phyloP scores from a whole-genome alignment of 2,888 invertebrate genomes.

The Drosophila buzzatii region DNA sequence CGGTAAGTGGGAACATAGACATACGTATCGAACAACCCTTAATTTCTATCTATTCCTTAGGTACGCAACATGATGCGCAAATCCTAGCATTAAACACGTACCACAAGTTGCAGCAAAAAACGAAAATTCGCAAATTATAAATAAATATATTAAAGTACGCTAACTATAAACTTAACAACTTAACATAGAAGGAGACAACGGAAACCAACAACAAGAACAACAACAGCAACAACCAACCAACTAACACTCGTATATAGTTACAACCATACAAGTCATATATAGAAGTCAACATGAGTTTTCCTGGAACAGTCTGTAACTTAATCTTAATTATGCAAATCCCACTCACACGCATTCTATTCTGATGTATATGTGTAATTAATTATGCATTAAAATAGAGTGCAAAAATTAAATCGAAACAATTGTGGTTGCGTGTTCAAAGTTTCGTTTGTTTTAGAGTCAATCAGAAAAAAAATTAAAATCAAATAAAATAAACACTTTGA shows the following conservation, averaged over 20 bases:
- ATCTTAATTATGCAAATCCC: slow-evolving; percentile 9
- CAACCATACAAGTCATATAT: slow-evolving; percentile 13
- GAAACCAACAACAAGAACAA: slow-evolving; percentile 7
- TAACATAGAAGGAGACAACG: slow-evolving; percentile 37
- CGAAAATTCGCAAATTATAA: slow-evolving; percentile 77
- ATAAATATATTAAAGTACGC: slow-evolving; percentile 76
- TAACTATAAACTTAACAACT: slow-evolving; percentile 76
- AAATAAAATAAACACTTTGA: slow-evolving; percentile 18
- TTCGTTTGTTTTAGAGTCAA: slow-evolving; percentile 15
- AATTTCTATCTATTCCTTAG: slow-evolving; percentile 53
- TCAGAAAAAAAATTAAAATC: not conserved
- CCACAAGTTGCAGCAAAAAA: slow-evolving; percentile 79
- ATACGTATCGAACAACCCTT: not conserved
- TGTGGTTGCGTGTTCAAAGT: slow-evolving; percentile 30
- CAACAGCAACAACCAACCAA: slow-evolving; percentile 31
- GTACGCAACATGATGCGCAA: slow-evolving; percentile 85
- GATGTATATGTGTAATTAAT: slow-evolving; percentile 22
- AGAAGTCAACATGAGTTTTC: slow-evolving; percentile 16
- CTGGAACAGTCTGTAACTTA: slow-evolving; percentile 30
- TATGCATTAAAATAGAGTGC: slow-evolving; percentile 29
- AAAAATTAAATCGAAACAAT: slow-evolving; percentile 14
- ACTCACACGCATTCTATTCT: slow-evolving; percentile 19
- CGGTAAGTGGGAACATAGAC: slow-evolving; percentile 87
- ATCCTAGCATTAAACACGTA: slow-evolving; percentile 68
- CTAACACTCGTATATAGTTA: slow-evolving; percentile 29